Evolutionary conservation across 2,888 invertebrate species (phyloP), one percentile per base, ranked within the genome.

Genomic region (Mesorhabditis sp.): DNA sequence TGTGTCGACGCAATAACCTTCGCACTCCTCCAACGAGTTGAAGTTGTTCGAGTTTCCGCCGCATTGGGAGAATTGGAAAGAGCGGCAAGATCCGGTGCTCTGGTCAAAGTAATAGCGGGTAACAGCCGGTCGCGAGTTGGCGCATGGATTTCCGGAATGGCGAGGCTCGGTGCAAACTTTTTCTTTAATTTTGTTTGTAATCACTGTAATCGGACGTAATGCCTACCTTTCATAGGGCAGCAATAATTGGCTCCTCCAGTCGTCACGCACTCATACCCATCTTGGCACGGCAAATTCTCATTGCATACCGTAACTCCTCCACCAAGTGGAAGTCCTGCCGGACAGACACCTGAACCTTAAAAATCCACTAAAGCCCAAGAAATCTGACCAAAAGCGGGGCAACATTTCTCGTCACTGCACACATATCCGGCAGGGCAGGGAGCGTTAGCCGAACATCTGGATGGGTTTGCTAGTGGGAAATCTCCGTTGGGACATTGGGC

Each of bases 31-130:
- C 67, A 85, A 68, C 5, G 83, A 76, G 66, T 80, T 79, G 69
- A 84, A 84, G 70, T 81, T 85, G 74, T 84, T 84, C n/a, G 79
- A 75, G 65, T 84, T 84, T 58, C 84, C 84, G 42, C 82, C 83
- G 67, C 84, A 85, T 69, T 83, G 84, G 5, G 75, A 75, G 75
- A 75, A 80, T 69, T 80, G 76, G 76, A 80, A 78, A 4, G 78
- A 75, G 0, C 78, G 72, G 63, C 80, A 80, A 6, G 73, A 73
- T 45, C 77, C 77, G 3, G 78, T 77, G 6, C 73, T 68, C 5
- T 72, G 58, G 62, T 80, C 80, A 62, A 80, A 80, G 45, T 78
- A 78, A 66, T 80, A 80, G 45, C 77, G 72, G n/a, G 70, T 80
- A 4, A 73, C 68, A 6, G 76, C 67, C 43, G 77, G 73, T 69